Base-by-base conservation (phyloP, 2,888 invertebrate species). In the Andrena bicolor region DNA sequence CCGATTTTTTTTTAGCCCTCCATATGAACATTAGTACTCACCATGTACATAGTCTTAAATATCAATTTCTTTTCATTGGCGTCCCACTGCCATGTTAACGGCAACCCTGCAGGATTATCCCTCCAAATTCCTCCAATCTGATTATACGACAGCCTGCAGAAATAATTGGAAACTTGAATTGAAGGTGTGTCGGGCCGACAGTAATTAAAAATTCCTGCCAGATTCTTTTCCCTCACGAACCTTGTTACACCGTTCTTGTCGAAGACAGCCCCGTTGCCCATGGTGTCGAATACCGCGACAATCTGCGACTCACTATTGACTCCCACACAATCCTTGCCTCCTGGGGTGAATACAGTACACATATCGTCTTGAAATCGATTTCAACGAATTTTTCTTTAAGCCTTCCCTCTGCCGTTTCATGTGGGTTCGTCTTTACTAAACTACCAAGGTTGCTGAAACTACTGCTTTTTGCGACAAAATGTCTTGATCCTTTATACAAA, bases 81-180 rank as follows among this genome's bases (percentile, higher is more conserved):
- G 68, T 80, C 85, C 89, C 92, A 91, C 7, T 80, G 83, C 91
- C 92, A 91, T 13, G 78, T 63, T 66, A 86, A 80, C 48, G 91
- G 86, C 49, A 77, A 56, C 16, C 86, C 85, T 2, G 78, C 63
- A 32, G 86, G 88, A 87, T 87, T 86, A 75, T 91, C 89, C 78
- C 76, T 65, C 68, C 75, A 90, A 84, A 90, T 86, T 75, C 92
- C 92, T 32, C 90, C 89, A 41, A 88, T 88, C 84, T 91, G 91
- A 88, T 91, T 92, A 81, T 89, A 91, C 65, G 88, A 90, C 69
- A 91, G 84, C 58, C 92, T 92, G 79, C 35, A 81, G 68, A 86
- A 76, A 83, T 80, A 84, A 88, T 87, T 85, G 83, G 83, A 87
- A 81, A 83, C 73, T 82, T 69, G 82, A 73, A 69, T 58, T 53